Percentiles rank a stretch among this genome's conserved stretches.
Conservation (phyloP, 2,797 vertebrate species). For the Masticophis lateralis region DNA sequence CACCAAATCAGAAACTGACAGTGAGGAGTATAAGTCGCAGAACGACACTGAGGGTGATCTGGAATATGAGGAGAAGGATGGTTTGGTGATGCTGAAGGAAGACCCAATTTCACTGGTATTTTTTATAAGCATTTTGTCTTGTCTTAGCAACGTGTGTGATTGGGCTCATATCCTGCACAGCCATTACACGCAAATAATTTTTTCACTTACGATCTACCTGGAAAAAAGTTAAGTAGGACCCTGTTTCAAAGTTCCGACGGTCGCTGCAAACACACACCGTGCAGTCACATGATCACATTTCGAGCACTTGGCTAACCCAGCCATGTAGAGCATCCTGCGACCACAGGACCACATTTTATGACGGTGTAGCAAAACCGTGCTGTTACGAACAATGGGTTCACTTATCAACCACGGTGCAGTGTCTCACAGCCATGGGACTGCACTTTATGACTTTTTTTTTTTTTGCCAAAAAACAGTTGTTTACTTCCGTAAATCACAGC, state of each 20-base stretch:
- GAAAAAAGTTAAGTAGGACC: not conserved
- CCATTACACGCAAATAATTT: not conserved
- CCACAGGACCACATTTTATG: not conserved
- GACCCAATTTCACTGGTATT: not conserved
- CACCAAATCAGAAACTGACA: conserved; percentile 69
- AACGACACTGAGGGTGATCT: conserved; percentile 79
- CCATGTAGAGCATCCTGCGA: not conserved
- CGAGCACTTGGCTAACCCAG: not conserved
- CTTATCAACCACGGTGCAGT: not conserved
- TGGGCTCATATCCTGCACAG: not conserved
- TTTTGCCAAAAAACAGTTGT: not conserved
- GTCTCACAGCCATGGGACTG: not conserved
- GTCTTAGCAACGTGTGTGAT: not conserved
- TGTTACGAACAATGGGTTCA: not conserved
- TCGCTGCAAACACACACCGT: fast-evolving
- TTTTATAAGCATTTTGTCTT: not conserved
- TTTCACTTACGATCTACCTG: not conserved
- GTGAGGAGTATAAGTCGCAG: conserved; percentile 77
- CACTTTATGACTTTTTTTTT: not conserved
- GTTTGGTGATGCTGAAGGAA: conserved; percentile 38
- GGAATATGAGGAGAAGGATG: conserved; percentile 65
- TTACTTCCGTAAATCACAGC: not conserved
- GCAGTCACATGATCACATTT: not conserved
- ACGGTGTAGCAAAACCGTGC: not conserved
- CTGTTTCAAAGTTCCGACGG: not conserved